Evolutionary conservation across 2,888 invertebrate genomes (phyloP).

Genomic region (Hecatera dysodea): DNA sequence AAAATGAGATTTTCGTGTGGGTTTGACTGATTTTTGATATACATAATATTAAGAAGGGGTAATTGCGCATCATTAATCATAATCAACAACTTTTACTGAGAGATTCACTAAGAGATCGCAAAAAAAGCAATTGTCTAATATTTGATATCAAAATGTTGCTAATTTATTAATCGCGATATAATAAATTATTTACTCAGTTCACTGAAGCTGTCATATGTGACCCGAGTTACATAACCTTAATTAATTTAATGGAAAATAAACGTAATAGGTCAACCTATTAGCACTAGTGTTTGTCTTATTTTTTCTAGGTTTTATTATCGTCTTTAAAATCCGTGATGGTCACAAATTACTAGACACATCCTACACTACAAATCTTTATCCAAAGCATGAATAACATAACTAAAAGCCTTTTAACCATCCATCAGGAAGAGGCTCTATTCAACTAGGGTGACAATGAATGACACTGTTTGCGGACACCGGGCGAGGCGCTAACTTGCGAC

Average conservation of each 20-base stretch:
- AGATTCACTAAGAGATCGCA: too few relatives aligned
- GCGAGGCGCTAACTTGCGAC: constrained; percentile 90
- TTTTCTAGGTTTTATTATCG: background rate
- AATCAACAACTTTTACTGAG: background rate
- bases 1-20: background rate
- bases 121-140: background rate
- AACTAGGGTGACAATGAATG: constrained; percentile 87
- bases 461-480: constrained; percentile 88
- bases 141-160: too few relatives aligned
- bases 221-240: background rate
- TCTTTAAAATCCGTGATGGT: background rate
- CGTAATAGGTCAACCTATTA: background rate
- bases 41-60: too few relatives aligned
- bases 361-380: constrained; percentile 15
- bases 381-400: constrained; percentile 63
- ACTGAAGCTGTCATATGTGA: background rate
- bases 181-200: background rate
- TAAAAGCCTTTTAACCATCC: constrained; percentile 59
- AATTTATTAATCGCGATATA: too few relatives aligned
- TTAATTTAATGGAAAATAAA: background rate
- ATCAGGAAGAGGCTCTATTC: constrained; percentile 80
- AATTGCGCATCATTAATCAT: too few relatives aligned
- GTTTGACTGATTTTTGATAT: background rate
- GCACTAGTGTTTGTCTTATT: background rate
- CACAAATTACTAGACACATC: background rate